A percentile compares a stretch with the other conserved stretches of the same genome.
phyloP scores from a whole-genome alignment of 2,113 vertebrate genomes.

The Petromus typicus region DNA sequence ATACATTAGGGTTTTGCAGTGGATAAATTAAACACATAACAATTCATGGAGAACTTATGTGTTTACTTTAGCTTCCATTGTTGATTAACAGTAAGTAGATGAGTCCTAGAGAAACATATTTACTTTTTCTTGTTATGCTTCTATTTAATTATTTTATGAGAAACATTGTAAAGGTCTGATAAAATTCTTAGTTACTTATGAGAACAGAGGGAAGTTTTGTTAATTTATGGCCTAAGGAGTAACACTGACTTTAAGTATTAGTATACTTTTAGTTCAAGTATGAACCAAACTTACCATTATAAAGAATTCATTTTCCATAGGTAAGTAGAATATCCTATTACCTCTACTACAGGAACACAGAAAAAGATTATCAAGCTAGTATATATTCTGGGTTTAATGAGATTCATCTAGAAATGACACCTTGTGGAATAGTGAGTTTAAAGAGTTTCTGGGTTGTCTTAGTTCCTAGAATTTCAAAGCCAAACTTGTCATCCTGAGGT shows the following conservation, averaged over 20 bases:
- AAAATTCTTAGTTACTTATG: conserved; percentile 12
- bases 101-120: background rate
- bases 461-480: background rate
- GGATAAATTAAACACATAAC: background rate
- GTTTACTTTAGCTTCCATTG: background rate
- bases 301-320: background rate
- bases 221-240: background rate
- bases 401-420: background rate
- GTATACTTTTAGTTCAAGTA: background rate
- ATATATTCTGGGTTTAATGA: conserved; percentile 20
- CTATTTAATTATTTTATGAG: conserved; percentile 29
- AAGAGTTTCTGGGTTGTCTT: background rate
- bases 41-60: background rate
- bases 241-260: conserved; percentile 12
- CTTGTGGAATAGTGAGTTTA: background rate
- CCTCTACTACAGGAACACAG: conserved; percentile 10
- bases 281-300: background rate
- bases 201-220: background rate
- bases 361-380: background rate
- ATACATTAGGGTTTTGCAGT: background rate
- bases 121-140: background rate
- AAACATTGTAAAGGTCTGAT: background rate
- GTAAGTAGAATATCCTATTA: background rate
- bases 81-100: conserved; percentile 1
- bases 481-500: background rate